Conservation (phyloP, 2,888 invertebrate genomes). For the Lapara coniferarum region DNA sequence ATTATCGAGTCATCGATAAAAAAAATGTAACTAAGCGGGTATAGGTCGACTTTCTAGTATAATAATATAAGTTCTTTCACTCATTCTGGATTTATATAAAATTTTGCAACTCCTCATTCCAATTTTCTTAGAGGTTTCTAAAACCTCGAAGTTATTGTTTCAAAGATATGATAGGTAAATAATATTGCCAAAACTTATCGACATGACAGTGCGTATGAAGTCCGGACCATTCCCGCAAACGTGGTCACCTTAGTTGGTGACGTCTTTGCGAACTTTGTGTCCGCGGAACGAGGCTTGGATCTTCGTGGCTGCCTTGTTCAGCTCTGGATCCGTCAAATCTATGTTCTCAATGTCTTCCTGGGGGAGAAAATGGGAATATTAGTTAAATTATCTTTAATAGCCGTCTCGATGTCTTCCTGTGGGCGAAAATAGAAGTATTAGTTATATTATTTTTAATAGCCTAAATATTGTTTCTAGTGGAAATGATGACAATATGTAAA, state of each 20-base stretch:
- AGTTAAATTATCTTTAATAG: too few relatives aligned
- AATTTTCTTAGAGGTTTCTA: not conserved
- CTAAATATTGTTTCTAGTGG: too few relatives aligned
- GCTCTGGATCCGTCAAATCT: constrained; percentile 92
- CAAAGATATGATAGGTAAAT: not conserved
- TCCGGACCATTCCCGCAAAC: constrained; percentile 49
- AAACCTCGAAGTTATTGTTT: not conserved
- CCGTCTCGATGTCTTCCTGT: too few relatives aligned
- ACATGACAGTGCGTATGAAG: constrained; percentile 49
- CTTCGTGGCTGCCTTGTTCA: constrained; percentile 95
- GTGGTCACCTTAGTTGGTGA: constrained; percentile 70
- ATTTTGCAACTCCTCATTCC: not conserved
- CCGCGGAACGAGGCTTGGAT: constrained; percentile 97
- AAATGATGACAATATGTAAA: too few relatives aligned
- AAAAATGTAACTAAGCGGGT: not conserved
- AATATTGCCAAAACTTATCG: not conserved
- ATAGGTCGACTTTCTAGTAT: too few relatives aligned
- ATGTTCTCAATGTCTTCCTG: constrained; percentile 92
- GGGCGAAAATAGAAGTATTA: too few relatives aligned
- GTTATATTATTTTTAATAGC: too few relatives aligned
- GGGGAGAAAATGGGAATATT: constrained; percentile 34
- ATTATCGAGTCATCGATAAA: too few relatives aligned
- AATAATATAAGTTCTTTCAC: not conserved
- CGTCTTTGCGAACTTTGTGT: constrained; percentile 93
- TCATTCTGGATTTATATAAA: not conserved